Base-by-base conservation (phyloP, 2,797 vertebrate species). In the Nothura maculosa region DNA sequence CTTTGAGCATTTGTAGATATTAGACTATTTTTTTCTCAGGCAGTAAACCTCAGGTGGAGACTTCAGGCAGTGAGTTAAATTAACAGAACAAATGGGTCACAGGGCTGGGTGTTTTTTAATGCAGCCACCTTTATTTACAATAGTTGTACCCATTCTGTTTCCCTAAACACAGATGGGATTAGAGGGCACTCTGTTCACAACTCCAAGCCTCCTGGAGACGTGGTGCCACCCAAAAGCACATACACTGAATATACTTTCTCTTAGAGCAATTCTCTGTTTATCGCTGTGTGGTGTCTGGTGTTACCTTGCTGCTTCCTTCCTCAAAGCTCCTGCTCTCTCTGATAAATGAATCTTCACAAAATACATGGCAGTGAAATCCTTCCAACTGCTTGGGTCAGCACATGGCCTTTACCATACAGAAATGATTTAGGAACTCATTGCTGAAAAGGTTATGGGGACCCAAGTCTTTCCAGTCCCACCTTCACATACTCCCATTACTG, bases 361-460 rank as follows among this genome's bases (percentile, higher is more conserved):
- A 61, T 3, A 3, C 24, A n/a, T 68, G 18, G n/a, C 7, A 72
- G 36, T 55, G 30, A 81, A 81, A 90, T 17, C 5, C 13, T 10
- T 32, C 36, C 34, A 30, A 24, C 25, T 14, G 14, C 1, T 5
- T 42, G 5, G 28, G 25, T 24, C 25, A 55, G 21, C 38, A 67
- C 0, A 0, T 19, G 11, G 15, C 20, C 3, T 15, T 60, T 79
- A 57, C 54, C 38, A 28, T 2, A 10, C 32, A 79, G 58, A 68
- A 64, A 54, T 36, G 0, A 47, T 36, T 68, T 54, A 19, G 57
- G 6, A 21, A 30, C 2, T 4, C 10, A 5, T 10, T 54, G 21
- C 7, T 25, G 52, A 25, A 0, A 66, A 12, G 2, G 5, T 34
- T 42, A 14, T 32, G 27, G 58, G 32, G 30, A 27, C 52, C 68